Base-by-base conservation (phyloP, 2,888 invertebrate genomes). In the Rapana venosa region DNA sequence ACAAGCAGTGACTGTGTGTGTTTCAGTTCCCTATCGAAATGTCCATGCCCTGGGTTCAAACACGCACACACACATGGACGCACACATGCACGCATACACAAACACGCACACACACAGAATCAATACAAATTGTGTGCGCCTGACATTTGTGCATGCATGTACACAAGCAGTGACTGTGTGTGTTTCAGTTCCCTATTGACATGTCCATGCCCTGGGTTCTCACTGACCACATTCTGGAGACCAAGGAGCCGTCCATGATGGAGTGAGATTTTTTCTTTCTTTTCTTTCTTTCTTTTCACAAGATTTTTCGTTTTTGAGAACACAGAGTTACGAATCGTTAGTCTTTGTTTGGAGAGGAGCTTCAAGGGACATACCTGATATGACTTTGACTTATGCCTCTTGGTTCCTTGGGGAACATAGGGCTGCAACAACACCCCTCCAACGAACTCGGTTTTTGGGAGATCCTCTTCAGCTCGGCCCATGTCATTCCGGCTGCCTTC, bases 171-270 rank as follows among this genome's bases (percentile, higher is more conserved):
- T n/a, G 74, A 56, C 20, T 83, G 30, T 58, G 17, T n/a, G 4
- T 70, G 4, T 85, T 89, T 85, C 97, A 99, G 97, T 99, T 99
- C 96, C 99, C 99, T 0, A 99, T 99, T 94, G 99, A 99, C 96
- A 99, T 99, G 99, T 99, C 99, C 4, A 99, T 99, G 98, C 99
- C 99, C 0, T 99, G 99, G 99, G 99, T 99, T 95, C 97, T 99
- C 90, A 99, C 99, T 0, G 99, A 99, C 96, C 99, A 99, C 95
- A 99, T 99, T 93, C 97, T 99, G 93, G 97, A 98, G 95, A 99
- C 99, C 89, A 99, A 99, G 96, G 99, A 99, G 94, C 98, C 99
- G 0, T 98, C 99, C 0, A 98, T 99, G 98, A 99, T 99, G 98
- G 99, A 99, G 98, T 99, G 95, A 97, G 98, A 97, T 0, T 5